These are phyloP conservation scores for Cavia porcellus DNA, from an alignment of 2,113 vertebrate species.

Conservation along the genomic window DNA sequence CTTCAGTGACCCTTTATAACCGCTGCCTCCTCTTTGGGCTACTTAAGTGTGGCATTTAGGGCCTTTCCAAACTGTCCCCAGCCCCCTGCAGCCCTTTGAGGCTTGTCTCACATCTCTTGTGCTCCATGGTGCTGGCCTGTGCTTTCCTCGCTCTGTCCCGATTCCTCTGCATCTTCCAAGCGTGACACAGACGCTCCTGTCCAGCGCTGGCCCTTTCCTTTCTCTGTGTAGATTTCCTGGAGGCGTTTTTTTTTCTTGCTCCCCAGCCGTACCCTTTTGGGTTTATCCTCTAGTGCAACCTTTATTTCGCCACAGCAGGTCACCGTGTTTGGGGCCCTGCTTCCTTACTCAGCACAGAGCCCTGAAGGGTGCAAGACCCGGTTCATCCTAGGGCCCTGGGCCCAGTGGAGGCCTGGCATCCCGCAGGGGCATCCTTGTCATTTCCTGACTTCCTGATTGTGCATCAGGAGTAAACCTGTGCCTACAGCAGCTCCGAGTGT, in stretches of 20 bases:
- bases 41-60: neutral
- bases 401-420: accelerated
- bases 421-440: accelerated
- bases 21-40: neutral
- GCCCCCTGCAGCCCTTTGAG: accelerated
- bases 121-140: accelerated
- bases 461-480: neutral
- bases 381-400: neutral
- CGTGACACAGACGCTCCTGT: accelerated
- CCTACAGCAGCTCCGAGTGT: neutral
- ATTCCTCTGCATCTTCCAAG: neutral
- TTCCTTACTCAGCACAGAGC: neutral
- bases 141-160: accelerated
- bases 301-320: accelerated
- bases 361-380: neutral
- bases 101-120: too few relatives aligned
- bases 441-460: neutral
- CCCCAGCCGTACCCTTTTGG: neutral
- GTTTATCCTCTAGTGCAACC: neutral
- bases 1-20: neutral
- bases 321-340: too few relatives aligned
- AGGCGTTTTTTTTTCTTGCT: neutral
- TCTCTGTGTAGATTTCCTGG: neutral
- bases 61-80: neutral
- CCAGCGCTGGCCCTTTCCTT: neutral